Evolutionary conservation across 2,888 invertebrate species (phyloP).

Genomic region (Andrena flavipes): DNA sequence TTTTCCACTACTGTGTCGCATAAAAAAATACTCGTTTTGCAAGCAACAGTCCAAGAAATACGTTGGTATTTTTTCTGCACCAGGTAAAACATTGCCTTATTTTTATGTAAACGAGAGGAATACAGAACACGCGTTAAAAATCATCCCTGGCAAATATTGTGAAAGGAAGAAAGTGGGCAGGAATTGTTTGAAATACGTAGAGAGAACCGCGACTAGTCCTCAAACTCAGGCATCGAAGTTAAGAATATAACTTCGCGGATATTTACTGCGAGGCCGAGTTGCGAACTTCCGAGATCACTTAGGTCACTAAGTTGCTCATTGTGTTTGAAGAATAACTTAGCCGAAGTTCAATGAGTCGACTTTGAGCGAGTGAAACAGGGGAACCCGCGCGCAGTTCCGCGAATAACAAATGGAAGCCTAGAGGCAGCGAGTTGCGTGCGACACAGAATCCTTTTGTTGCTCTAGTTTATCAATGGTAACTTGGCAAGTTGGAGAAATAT

Average conservation of each 20-base stretch:
- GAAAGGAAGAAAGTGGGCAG: background rate
- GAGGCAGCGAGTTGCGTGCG: conserved; percentile 4
- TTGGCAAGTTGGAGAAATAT: conserved; percentile 26
- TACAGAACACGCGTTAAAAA: background rate
- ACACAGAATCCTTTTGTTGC: conserved; percentile 1
- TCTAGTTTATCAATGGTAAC: conserved; percentile 14
- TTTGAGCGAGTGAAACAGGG: conserved; percentile 36
- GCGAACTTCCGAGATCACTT: conserved; percentile 61
- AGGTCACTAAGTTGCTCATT: conserved; percentile 65
- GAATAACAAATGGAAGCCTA: conserved; percentile 28
- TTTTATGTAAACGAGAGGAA: background rate
- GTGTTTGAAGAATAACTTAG: conserved; percentile 63
- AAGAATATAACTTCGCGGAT: conserved; percentile 53
- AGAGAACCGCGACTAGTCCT: conserved; percentile 18
- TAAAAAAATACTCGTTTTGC: background rate
- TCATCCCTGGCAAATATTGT: background rate
- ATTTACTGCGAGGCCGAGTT: conserved; percentile 55
- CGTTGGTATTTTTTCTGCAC: background rate
- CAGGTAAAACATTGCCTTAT: background rate
- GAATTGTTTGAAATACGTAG: conserved; percentile 8
- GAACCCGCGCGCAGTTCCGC: background rate
- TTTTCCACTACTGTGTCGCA: background rate
- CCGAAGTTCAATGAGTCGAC: conserved; percentile 58
- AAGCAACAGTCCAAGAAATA: background rate
- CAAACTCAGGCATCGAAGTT: conserved; percentile 46